A percentile compares a stretch with the other conserved stretches of the same genome.
phyloP scores from a whole-genome alignment of 2,797 vertebrate genomes.

The Aplochiton taeniatus region DNA sequence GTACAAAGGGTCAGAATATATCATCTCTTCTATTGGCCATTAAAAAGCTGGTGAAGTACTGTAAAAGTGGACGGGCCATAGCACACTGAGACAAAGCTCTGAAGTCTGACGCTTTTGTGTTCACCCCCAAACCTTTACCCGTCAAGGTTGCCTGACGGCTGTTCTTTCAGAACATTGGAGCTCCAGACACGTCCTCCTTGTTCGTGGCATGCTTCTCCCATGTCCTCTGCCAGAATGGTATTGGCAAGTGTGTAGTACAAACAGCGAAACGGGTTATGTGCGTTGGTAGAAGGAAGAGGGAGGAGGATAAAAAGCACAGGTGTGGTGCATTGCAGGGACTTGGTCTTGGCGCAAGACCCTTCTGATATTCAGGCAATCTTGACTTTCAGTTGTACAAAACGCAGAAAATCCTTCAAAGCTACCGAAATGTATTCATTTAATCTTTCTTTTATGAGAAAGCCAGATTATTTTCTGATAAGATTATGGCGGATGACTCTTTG shows the following conservation, averaged over 20 bases:
- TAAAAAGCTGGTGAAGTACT: conserved; percentile 3
- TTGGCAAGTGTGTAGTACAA: conserved; percentile 4
- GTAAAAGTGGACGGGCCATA: conserved; percentile 13
- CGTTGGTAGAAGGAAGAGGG: no score
- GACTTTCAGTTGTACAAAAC: no score
- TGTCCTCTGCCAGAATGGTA: not conserved
- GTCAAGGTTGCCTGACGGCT: not conserved
- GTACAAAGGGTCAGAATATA: conserved; percentile 22
- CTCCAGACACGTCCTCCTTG: not conserved
- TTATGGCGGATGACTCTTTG: no score
- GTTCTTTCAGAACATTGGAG: not conserved
- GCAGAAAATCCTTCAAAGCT: no score
- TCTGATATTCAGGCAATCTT: no score
- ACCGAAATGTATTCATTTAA: no score
- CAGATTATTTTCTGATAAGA: no score
- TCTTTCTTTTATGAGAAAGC: no score
- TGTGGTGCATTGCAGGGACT: no score
- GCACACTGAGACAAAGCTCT: no score
- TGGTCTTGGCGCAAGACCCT: no score
- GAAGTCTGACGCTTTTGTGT: not conserved
- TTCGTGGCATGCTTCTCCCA: not conserved
- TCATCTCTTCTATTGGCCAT: conserved; percentile 21
- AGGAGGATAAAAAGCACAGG: no score
- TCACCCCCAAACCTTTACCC: conserved; percentile 7
- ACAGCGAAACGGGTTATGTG: not conserved